phyloP scores from a whole-genome alignment of 2,888 invertebrate genomes.

The Limenitis camilla region DNA sequence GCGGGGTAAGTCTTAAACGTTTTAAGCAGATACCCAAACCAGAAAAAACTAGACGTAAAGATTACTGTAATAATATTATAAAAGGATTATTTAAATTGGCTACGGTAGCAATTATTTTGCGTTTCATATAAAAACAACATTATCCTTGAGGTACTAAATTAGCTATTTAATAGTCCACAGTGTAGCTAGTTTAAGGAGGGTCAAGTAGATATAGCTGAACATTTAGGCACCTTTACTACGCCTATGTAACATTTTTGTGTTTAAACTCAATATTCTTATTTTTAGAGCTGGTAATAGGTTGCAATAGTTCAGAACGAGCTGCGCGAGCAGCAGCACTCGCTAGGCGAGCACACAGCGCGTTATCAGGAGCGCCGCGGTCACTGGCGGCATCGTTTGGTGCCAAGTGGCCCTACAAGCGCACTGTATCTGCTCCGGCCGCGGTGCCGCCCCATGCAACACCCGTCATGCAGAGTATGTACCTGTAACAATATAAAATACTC shows the following conservation, averaged over 20 bases:
- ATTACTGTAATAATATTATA: no score
- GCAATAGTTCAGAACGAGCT: conserved; percentile 76
- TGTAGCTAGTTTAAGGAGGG: no score
- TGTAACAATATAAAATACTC: no score
- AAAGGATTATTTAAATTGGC: no score
- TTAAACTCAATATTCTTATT: no score
- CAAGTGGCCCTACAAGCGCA: conserved; percentile 96
- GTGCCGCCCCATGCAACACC: conserved; percentile 77
- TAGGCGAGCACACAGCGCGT: conserved; percentile 83
- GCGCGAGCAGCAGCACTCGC: conserved; percentile 81
- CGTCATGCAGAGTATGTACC: not conserved
- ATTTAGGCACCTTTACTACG: no score
- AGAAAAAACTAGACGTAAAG: no score
- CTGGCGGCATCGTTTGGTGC: conserved; percentile 91
- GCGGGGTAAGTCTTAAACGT: conserved; percentile 74
- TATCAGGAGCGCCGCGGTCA: conserved; percentile 82
- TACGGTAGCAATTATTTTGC: not conserved
- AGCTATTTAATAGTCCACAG: no score
- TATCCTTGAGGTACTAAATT: no score
- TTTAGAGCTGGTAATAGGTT: conserved; percentile 41
- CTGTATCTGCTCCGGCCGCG: conserved; percentile 93
- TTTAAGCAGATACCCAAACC: not conserved
- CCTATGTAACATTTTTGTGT: no score
- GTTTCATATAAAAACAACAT: no score
- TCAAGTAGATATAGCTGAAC: no score